phyloP scores from a whole-genome alignment of 2,888 invertebrate genomes.

The Pterostichus madidus region DNA sequence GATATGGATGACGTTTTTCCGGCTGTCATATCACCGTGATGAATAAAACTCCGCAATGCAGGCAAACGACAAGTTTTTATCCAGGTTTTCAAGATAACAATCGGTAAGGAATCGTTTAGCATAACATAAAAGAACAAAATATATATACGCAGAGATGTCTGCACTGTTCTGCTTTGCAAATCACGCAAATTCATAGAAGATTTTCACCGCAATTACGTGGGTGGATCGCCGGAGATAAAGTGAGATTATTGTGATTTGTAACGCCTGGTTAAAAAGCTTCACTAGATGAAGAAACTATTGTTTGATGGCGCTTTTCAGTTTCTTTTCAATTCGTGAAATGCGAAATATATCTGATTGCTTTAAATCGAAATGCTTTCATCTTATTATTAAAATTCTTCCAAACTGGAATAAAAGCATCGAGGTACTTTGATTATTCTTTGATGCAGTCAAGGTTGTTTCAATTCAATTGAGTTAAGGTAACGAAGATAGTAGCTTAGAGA shows the following conservation, averaged over 20 bases:
- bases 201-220: conserved; percentile 48
- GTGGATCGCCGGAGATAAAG: conserved; percentile 32
- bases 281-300: conserved; percentile 33
- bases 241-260: conserved; percentile 26
- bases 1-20: conserved; percentile 57
- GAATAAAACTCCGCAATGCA: conserved; percentile 52
- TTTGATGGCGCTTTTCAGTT: neutral
- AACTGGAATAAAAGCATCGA: conserved; percentile 1
- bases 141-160: conserved; percentile 25
- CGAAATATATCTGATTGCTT: conserved; percentile 33
- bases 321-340: conserved; percentile 14
- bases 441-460: neutral
- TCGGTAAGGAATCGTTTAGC: conserved; percentile 35
- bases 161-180: conserved; percentile 31
- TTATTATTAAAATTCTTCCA: conserved; percentile 7
- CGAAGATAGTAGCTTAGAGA: too few relatives aligned
- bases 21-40: conserved; percentile 53
- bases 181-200: conserved; percentile 35
- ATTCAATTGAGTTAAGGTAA: neutral
- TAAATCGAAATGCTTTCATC: conserved; percentile 5
- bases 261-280: neutral
- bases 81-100: conserved; percentile 47
- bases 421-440: too few relatives aligned
- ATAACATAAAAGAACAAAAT: conserved; percentile 29
- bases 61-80: conserved; percentile 54